Base-by-base conservation (phyloP, 2,888 invertebrate genomes). In the Crocallis elinguaria region DNA sequence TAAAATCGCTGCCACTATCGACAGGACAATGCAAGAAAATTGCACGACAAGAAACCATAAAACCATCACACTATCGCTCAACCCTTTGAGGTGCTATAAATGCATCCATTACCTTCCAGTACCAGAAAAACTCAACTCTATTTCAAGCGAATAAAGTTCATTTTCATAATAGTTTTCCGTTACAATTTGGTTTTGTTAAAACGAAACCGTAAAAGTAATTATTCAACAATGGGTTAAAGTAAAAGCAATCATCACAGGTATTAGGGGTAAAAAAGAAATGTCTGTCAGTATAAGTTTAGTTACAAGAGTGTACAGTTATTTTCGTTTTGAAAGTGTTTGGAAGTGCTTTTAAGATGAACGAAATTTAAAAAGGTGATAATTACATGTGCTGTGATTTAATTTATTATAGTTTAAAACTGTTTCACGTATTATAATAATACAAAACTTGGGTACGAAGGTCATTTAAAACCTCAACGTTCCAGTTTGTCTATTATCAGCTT, bases 71-170 rank as follows among this genome's bases (percentile, higher is more conserved):
- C 76, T 74, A 77, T 83, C 83, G 77, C 77, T 66, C 82, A 89
- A 88, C 88, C 89, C 90, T 89, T 89, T 89, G 76, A 87, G 83
- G 86, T 86, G 83, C 66, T 82, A 87, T 88, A 88, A 86, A 88
- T 86, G 79, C 79, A 79, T 79, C 81, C 81, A 79, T 69, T 75
- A 65, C 66, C 62, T 61, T 64, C 58, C 51, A 62, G 57, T 43
- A 35, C 57, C 54, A 3, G 5, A n/a, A 5, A 75, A 57, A 62
- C 57, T 67, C 42, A 51, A 69, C 75, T 63, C 38, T 78, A 70
- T 53, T 0, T 0, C 2, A 6, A 43, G 7, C 0, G 0, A 1
- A 44, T 62, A 69, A 56, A 65, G 65, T 63, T 64, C 6, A 57
- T 4, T 43, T 50, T 44, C 6, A 36, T 32, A 29, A 2, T n/a